Percentiles rank a stretch among this genome's conserved stretches.
These are phyloP conservation scores for Tiliqua scincoides DNA, from an alignment of 2,113 vertebrate genomes.

Conservation along the genomic window DNA sequence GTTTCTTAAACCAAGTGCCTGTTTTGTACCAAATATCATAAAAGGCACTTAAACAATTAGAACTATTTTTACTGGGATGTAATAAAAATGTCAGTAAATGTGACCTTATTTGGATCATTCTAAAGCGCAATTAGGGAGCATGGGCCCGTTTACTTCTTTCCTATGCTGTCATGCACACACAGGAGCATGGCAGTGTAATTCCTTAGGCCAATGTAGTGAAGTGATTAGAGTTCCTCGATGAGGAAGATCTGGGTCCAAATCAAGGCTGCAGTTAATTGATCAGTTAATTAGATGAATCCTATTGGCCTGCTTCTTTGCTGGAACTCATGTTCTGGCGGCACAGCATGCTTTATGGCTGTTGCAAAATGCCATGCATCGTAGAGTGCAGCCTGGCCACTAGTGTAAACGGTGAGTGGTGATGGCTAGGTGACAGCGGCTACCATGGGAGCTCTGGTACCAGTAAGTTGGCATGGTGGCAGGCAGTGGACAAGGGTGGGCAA, in stretches of 20 bases:
- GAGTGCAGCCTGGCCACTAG: no score
- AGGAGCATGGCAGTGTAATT: neutral
- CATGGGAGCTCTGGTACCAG: no score
- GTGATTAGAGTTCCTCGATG: neutral
- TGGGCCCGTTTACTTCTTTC: slow-evolving; percentile 38
- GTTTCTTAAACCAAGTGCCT: slow-evolving; percentile 25
- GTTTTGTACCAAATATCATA: slow-evolving; percentile 52
- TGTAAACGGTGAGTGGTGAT: no score
- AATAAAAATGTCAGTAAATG: slow-evolving; percentile 40
- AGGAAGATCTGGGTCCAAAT: neutral
- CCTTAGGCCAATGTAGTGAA: neutral
- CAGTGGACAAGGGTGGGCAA: no score
- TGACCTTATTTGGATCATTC: slow-evolving; percentile 35
- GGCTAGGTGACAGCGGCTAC: no score
- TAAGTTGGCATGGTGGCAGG: no score
- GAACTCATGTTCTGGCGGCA: no score
- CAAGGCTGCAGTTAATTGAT: no score
- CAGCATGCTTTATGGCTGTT: no score
- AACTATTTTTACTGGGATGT: slow-evolving; percentile 9
- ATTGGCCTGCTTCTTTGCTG: no score
- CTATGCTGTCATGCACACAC: neutral
- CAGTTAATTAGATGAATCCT: no score
- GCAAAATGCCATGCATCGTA: no score
- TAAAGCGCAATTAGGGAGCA: slow-evolving; percentile 9
- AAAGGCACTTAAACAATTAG: slow-evolving; percentile 46